Conservation (phyloP, 2,113 vertebrate genomes). For the Barbus barbus region DNA sequence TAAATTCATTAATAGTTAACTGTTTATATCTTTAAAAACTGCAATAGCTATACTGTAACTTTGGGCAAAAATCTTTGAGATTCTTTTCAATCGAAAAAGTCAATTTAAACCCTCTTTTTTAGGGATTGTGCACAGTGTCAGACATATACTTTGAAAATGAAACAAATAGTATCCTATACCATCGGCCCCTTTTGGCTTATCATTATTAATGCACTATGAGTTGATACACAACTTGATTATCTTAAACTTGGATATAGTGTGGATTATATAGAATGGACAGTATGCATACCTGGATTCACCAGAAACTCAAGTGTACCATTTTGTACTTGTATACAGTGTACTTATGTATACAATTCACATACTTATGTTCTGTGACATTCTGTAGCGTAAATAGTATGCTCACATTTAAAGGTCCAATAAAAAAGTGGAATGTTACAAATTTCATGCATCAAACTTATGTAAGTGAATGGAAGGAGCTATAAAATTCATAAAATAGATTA, state of each 20-base stretch:
- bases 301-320: neutral
- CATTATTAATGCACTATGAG: neutral
- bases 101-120: neutral
- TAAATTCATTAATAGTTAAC: too few species aligned
- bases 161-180: neutral
- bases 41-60: neutral
- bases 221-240: neutral
- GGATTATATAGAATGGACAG: too few species aligned
- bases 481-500: neutral
- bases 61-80: too few species aligned
- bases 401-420: neutral
- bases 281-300: neutral
- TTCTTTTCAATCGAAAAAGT: neutral
- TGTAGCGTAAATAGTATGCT: neutral
- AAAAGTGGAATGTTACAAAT: too few species aligned
- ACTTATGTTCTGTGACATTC: neutral
- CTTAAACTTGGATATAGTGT: neutral
- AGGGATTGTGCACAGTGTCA: neutral
- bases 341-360: too few species aligned
- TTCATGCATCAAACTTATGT: too few species aligned
- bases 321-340: neutral
- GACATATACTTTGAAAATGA: neutral
- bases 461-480: neutral
- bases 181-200: neutral
- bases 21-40: neutral